These are phyloP conservation scores for Leptoclinus maculatus DNA, from an alignment of 2,797 vertebrate genomes.

Conservation along the genomic window DNA sequence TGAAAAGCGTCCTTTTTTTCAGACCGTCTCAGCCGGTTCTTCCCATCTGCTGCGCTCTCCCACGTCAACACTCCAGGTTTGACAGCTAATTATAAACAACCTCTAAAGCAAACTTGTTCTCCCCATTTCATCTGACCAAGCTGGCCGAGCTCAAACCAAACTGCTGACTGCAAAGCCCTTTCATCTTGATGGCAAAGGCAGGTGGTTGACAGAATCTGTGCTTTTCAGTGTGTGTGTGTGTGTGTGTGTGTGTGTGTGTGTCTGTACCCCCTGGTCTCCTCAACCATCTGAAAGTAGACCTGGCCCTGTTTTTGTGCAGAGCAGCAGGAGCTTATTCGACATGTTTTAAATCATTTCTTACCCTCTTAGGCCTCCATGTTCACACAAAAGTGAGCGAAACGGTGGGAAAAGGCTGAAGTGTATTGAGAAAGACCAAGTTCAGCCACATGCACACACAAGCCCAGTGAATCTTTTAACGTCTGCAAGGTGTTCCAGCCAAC, in stretches of 20 bases:
- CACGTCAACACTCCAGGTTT: conserved; percentile 22
- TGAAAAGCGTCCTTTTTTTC: not conserved
- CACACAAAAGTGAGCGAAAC: conserved; percentile 20
- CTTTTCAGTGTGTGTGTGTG: not conserved
- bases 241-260: not conserved
- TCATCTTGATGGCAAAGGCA: conserved; percentile 17
- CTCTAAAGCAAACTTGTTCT: conserved; percentile 20
- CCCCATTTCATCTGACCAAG: conserved; percentile 8
- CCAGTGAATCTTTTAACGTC: conserved; percentile 12
- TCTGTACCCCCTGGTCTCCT: not conserved
- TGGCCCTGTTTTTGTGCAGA: conserved; percentile 5
- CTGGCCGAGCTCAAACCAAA: conserved; percentile 32
- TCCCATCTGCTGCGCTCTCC: not conserved
- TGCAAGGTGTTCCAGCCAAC: conserved; percentile 15
- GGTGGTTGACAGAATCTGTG: conserved; percentile 19
- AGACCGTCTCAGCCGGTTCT: not conserved
- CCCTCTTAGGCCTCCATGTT: conserved; percentile 16
- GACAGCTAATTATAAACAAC: conserved; percentile 56
- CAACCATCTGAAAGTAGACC: conserved; percentile 15
- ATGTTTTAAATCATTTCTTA: conserved; percentile 18
- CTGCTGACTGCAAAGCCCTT: conserved; percentile 34
- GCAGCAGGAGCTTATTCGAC: conserved; percentile 20
- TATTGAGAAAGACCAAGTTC: not conserved
- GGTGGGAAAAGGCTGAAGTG: not conserved
- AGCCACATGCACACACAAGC: not conserved